Base-by-base conservation (phyloP, 1,140 invertebrate species). In the Medauroidea extradentata region DNA sequence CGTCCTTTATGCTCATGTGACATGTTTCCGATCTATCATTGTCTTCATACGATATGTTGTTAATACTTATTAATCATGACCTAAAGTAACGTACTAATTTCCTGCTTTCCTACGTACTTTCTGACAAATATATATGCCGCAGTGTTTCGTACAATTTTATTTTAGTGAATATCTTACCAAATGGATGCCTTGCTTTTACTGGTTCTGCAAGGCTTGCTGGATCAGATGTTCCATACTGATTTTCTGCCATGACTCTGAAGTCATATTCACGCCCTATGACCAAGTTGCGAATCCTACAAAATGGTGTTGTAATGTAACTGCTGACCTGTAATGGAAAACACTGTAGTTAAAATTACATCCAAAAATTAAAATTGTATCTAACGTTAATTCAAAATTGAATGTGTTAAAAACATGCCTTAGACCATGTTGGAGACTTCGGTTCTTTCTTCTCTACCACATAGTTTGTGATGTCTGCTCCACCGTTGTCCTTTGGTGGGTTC, bases 221-320 rank as follows among this genome's bases (percentile, higher is more conserved):
- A 64, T 99, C 96, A 24, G 94, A 96, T 57, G 90, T 86, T 39
- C 96, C 97, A 69, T 97, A 95, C 68, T 94, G 86, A 76, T 99
- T 99, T 75, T 99, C 96, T 53, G 96, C 96, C 81, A 94, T 89
- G 1, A 99, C 96, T 59, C 96, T 83, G 84, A 99, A 99, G 65
- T 99, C 96, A 73, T 99, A 99, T 29, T 93, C 87, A 62, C 84
- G 85, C 38, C 94, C 94, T 19, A 97, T 87, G 1, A 85, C 87
- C 24, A 99, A 77, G 73, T 98, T 98, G 48, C 94, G 85, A 16
- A 98, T 90, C 48, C 93, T 85, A 46, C 90, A 83, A 75, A 92
- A 89, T 69, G 93, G 86, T 53, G 92, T 88, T 7, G 91, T 90
- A 24, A 95, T 87, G 70, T 95, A 98, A 58, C 94, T 91, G 73